These are phyloP conservation scores for Sebastes taczanowskii DNA, from an alignment of 2,797 vertebrate genomes.

Conservation along the genomic window DNA sequence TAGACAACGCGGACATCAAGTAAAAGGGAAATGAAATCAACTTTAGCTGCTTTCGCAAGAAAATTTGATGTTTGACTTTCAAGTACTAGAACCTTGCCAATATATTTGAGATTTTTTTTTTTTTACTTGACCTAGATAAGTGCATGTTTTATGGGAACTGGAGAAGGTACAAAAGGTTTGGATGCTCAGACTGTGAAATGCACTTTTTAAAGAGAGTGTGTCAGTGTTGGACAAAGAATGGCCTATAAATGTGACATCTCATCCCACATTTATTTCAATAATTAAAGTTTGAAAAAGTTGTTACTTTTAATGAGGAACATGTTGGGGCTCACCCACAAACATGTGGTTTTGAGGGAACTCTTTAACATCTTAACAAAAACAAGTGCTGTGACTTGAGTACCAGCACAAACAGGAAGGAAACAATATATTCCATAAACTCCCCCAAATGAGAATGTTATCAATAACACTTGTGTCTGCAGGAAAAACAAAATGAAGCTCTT, in stretches of 20 bases:
- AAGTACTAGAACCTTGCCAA: constrained; percentile 34
- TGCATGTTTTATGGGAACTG: constrained; percentile 38
- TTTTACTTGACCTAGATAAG: constrained; percentile 38
- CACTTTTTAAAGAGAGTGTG: constrained; percentile 36
- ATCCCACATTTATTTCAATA: constrained; percentile 55
- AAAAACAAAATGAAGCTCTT: constrained; percentile 66
- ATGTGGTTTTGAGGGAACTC: constrained; percentile 67
- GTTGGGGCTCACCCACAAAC: constrained; percentile 58
- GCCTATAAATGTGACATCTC: constrained; percentile 50
- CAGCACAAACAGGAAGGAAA: constrained; percentile 82
- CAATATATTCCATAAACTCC: constrained; percentile 74
- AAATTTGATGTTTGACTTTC: constrained; percentile 46
- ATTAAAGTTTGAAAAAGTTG: constrained; percentile 50
- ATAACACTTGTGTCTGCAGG: constrained; percentile 73
- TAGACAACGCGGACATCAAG: constrained; percentile 54
- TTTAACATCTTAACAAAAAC: constrained; percentile 69
- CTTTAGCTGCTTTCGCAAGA: constrained; percentile 42
- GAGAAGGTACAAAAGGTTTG: constrained; percentile 35
- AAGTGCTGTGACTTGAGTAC: constrained; percentile 65
- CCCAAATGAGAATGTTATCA: constrained; percentile 75
- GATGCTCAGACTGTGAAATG: constrained; percentile 28
- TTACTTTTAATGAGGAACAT: constrained; percentile 67
- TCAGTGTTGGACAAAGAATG: constrained; percentile 28
- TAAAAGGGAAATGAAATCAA: constrained; percentile 55
- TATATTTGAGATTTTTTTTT: constrained; percentile 5